Base-by-base conservation (phyloP, 2,888 invertebrate species). In the Ctena decussata region DNA sequence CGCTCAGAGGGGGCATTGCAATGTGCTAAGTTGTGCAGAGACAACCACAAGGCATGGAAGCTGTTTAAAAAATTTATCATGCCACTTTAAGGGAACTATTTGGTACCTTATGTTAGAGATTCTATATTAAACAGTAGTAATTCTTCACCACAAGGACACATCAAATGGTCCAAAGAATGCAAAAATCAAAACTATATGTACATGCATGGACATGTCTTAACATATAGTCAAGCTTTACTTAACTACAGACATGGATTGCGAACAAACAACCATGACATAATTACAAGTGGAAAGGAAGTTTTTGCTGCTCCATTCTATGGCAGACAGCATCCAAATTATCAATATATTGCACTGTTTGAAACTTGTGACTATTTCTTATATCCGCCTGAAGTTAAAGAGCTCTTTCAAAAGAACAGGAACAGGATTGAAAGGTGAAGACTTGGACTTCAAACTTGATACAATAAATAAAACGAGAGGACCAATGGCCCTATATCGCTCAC, bases 61-160 rank as follows among this genome's bases (percentile, higher is more conserved):
- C 24, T 72, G n/a, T 24, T 72, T n/a, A 37, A 41, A 41, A 72
- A n/a, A 39, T 72, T 72, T 41, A 72, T 44, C 30, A 41, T 41
- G 72, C 12, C 6, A 44, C 72, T 24, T 15, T 72, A 8, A n/a
- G 24, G 12, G 72, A 72, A 30, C 30, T 72, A 2, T n/a, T 37
- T 72, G n/a, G 27, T 72, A n/a, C 72, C 72, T 24, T 72, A 72
- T 72, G 44, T 72, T 3, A 37, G 72, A 24, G 1, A 72, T 44
- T n/a, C 41, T 15, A 44, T 72, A 41, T 2, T 27, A 44, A 24
- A 41, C 18, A 39, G 24, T 41, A 27, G 6, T 11, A 30, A 3
- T 1, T 44, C 72, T 2, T 15, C 3, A 18, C 44, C 44, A 57
- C 30, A 35, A 72, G 35, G 53, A 53, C 21, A 53, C n/a, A 53